Percentiles rank a stretch among this genome's conserved stretches.
phyloP scores from a whole-genome alignment of 2,113 vertebrate genomes.

The Caranx melampygus region DNA sequence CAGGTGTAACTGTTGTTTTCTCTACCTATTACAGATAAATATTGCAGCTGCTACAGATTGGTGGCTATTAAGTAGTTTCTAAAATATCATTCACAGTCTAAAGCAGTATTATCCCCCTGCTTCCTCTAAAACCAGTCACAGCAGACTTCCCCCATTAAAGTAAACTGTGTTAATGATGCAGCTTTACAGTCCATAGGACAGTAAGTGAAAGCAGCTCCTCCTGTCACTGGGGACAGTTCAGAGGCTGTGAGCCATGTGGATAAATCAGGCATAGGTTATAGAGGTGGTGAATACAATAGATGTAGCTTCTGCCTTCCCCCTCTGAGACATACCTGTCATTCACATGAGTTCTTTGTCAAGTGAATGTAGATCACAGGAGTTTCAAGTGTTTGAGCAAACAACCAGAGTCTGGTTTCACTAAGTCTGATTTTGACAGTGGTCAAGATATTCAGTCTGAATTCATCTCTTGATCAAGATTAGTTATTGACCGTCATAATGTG shows the following conservation, averaged over 20 bases:
- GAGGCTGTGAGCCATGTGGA: neutral
- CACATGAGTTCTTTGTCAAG: neutral
- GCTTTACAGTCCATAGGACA: slow-evolving; percentile 15
- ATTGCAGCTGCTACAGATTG: neutral
- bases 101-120: neutral
- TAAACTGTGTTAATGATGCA: neutral
- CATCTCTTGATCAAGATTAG: too few species aligned
- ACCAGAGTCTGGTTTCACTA: too few species aligned
- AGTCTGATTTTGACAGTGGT: too few species aligned
- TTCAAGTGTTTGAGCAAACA: neutral
- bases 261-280: too few species aligned
- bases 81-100: neutral
- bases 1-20: neutral
- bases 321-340: neutral
- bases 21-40: neutral
- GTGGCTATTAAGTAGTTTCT: neutral
- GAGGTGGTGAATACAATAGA: neutral
- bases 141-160: slow-evolving; percentile 11
- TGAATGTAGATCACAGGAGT: neutral
- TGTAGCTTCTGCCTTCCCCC: neutral
- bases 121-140: slow-evolving; percentile 4
- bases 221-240: neutral
- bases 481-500: too few species aligned
- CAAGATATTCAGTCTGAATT: too few species aligned
- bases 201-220: slow-evolving; percentile 11